phyloP scores from a whole-genome alignment of 2,888 invertebrate species.

The Marronus borbonicus region DNA sequence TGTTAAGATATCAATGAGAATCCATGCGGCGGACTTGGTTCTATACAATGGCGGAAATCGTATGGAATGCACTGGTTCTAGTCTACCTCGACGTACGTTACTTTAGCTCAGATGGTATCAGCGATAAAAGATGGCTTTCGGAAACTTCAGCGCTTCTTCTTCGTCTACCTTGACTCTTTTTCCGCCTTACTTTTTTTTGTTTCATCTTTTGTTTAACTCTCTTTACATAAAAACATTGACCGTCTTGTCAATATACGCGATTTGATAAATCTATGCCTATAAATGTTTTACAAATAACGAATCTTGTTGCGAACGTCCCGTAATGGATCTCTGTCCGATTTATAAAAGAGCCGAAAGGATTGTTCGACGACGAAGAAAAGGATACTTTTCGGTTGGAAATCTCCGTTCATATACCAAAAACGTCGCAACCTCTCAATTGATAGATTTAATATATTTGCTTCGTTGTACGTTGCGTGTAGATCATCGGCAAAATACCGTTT shows the following conservation, averaged over 20 bases:
- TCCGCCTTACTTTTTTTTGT: slow-evolving; percentile 2
- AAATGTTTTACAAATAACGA: background rate
- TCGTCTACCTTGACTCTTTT: background rate
- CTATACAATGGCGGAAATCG: slow-evolving; percentile 31
- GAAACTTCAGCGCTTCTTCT: slow-evolving; percentile 58
- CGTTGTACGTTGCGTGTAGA: slow-evolving; percentile 5
- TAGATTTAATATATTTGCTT: slow-evolving; percentile 3
- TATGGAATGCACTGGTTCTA: slow-evolving; percentile 26
- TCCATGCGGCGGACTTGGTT: slow-evolving; percentile 15
- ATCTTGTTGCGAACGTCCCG: background rate
- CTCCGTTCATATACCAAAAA: background rate
- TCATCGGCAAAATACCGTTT: background rate
- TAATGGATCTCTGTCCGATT: background rate
- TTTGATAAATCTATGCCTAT: background rate
- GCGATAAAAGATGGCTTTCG: slow-evolving; percentile 64
- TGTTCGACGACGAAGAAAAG: background rate
- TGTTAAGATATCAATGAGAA: slow-evolving; percentile 42
- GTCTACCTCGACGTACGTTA: slow-evolving; percentile 57
- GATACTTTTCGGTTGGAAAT: background rate
- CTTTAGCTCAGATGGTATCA: slow-evolving; percentile 62
- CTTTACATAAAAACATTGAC: background rate
- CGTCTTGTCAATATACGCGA: background rate
- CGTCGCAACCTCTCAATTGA: background rate
- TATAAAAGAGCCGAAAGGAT: background rate
- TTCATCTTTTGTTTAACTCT: background rate